A percentile compares a stretch with the other conserved stretches of the same genome.
Conservation (phyloP, 2,113 vertebrate species). For the Gadus macrocephalus region DNA sequence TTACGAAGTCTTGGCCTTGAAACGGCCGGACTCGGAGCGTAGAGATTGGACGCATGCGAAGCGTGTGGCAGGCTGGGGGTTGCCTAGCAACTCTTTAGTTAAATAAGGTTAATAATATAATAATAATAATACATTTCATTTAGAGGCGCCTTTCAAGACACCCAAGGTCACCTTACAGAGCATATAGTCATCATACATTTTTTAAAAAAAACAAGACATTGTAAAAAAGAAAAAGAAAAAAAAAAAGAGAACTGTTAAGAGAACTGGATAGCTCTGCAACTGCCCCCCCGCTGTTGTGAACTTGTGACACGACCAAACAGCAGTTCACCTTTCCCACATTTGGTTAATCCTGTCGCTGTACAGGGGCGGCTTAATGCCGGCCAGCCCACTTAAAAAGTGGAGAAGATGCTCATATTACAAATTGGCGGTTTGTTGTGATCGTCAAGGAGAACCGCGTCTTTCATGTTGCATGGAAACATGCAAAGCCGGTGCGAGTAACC, state of each 20-base stretch:
- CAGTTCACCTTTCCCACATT: neutral
- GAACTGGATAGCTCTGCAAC: neutral
- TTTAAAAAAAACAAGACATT: no score
- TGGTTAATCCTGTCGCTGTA: neutral
- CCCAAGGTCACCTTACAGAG: no score
- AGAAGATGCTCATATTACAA: conserved; percentile 21
- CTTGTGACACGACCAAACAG: neutral
- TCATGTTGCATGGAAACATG: conserved; percentile 38
- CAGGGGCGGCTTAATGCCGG: neutral
- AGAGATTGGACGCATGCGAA: conserved; percentile 37
- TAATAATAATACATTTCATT: no score
- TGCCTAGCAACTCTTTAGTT: conserved; percentile 40
- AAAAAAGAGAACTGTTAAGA: no score
- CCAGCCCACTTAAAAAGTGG: neutral
- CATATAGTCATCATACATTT: no score
- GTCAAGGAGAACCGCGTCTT: conserved; percentile 17
- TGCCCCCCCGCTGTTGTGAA: neutral
- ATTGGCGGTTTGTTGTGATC: conserved; percentile 4
- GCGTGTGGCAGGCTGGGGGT: conserved; percentile 30
- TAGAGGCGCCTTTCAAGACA: no score
- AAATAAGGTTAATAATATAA: no score
- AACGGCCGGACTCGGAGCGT: conserved; percentile 27
- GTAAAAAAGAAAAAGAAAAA: no score
- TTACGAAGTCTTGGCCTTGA: conserved; percentile 55
- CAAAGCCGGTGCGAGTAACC: conserved; percentile 9